Conservation (phyloP, 1,140 invertebrate species). For the Cyclina sinensis region DNA sequence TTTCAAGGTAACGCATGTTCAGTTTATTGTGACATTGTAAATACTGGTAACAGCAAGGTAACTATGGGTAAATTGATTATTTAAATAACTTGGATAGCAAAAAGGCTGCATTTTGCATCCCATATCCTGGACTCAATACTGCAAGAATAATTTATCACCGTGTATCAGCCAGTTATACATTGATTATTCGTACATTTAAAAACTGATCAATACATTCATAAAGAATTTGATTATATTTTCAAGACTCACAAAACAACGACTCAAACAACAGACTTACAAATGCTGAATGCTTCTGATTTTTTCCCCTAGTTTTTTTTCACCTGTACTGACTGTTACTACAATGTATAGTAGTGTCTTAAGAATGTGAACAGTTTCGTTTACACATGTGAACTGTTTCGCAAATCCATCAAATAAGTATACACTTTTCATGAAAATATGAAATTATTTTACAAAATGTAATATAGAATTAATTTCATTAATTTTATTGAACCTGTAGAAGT, state of each 20-base stretch:
- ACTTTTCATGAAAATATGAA: too few species aligned
- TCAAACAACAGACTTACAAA: too few species aligned
- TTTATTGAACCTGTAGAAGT: too few species aligned
- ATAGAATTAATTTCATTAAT: too few species aligned
- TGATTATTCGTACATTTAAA: slow-evolving; percentile 1
- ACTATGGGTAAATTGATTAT: slow-evolving; percentile 31
- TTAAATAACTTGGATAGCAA: not conserved
- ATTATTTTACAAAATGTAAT: too few species aligned
- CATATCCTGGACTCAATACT: not conserved
- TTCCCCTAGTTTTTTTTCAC: too few species aligned
- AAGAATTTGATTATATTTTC: slow-evolving; percentile 1
- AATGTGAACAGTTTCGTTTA: too few species aligned
- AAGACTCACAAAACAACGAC: not conserved
- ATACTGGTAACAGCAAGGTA: slow-evolving; percentile 3
- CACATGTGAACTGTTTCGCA: too few species aligned
- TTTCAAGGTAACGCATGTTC: not conserved
- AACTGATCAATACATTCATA: slow-evolving; percentile 21
- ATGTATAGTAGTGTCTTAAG: too few species aligned
- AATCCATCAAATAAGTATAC: too few species aligned
- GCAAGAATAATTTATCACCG: slow-evolving; percentile 21
- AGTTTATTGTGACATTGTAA: not conserved
- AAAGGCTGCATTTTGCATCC: slow-evolving; percentile 35
- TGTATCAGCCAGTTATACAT: not conserved
- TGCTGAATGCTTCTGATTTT: too few species aligned
- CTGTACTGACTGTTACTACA: too few species aligned